A percentile compares a stretch with the other conserved stretches of the same genome.
These are phyloP conservation scores for Cheilosia urbana DNA, from an alignment of 2,888 invertebrate genomes.

Conservation along the genomic window DNA sequence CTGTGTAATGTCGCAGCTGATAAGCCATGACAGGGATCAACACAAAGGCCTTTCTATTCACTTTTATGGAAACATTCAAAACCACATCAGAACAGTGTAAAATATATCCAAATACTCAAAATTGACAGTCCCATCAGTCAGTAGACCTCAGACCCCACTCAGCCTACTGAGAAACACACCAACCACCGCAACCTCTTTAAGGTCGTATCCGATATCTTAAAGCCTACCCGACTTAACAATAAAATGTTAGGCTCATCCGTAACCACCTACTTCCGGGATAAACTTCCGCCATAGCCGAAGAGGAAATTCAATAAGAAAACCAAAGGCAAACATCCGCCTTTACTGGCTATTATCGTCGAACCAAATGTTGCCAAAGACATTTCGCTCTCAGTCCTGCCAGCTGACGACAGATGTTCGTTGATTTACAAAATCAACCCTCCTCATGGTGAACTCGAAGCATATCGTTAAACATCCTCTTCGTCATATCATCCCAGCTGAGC, in stretches of 20 bases:
- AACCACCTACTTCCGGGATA: slow-evolving; percentile 54
- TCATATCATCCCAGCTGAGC: slow-evolving; percentile 66
- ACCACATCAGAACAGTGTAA: too few species aligned
- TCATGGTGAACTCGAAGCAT: slow-evolving; percentile 1
- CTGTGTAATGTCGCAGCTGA: too few species aligned
- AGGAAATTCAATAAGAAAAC: slow-evolving; percentile 66
- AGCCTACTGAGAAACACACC: too few species aligned
- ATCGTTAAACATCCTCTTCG: slow-evolving; percentile 46
- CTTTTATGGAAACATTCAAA: too few species aligned
- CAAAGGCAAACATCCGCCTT: slow-evolving; percentile 58
- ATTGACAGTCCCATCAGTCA: too few species aligned
- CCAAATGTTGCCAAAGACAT: slow-evolving; percentile 68
- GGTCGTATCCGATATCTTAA: background rate
- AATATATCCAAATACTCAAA: background rate
- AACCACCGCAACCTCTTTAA: too few species aligned
- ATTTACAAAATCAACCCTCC: slow-evolving; percentile 51
- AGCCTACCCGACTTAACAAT: background rate
- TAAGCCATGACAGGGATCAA: too few species aligned
- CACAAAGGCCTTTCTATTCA: too few species aligned
- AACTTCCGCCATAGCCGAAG: slow-evolving; percentile 42
- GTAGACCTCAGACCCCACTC: too few species aligned
- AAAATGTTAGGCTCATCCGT: slow-evolving; percentile 20
- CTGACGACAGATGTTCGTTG: slow-evolving; percentile 36
- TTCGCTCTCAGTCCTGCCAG: slow-evolving; percentile 6
- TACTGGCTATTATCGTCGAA: slow-evolving; percentile 53